Evolutionary conservation across 37 sponge, comb jelly and placozoan genomes (phyloP), one percentile per base, ranked within the genome.

Genomic region (Crambe crambe): DNA sequence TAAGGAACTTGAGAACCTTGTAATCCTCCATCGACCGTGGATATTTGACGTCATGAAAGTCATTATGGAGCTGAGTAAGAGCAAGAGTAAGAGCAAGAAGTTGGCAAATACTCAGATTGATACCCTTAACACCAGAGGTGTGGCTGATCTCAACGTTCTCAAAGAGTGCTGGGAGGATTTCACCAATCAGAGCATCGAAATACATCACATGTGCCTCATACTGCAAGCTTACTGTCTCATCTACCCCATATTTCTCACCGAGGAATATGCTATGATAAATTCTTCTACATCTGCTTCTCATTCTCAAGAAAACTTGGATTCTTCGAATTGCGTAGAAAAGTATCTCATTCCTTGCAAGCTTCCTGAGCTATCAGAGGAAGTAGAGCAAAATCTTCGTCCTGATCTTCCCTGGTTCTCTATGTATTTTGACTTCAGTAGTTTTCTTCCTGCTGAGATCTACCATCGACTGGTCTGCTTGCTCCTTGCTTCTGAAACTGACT

Each of bases 361-460:
- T n/a, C 56, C 73, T 29, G 31, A 47, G 44, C 35, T 38, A 40
- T 22, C 8, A 1, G 57, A 25, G 2, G 56, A 76, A 43, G 56
- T 27, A 17, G n/a, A n/a, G n/a, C n/a, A n/a, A n/a, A n/a, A n/a
- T n/a, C n/a, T n/a, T n/a, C n/a, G n/a, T n/a, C n/a, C n/a, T n/a
- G n/a, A n/a, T n/a, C n/a, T n/a, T n/a, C n/a, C n/a, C n/a, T n/a
- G n/a, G n/a, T n/a, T n/a, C n/a, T 26, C 59, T 3, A 82, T 88
- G 36, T 44, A 78, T 36, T 75, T 82, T 72, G 83, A 88, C 43
- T 88, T 88, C 21, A 12, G 56, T 8, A 63, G 69, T 3, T 88
- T 81, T 70, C 83, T 88, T 59, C 89, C 89, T 51, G 68, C 42
- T 39, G 89, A 83, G 59, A 69, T 88, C 23, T 88, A 70, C 58